A percentile compares a stretch with the other conserved stretches of the same genome.
Evolutionary conservation across 2,113 vertebrate species (phyloP).

Genomic region (Mystacornis crossleyi): DNA sequence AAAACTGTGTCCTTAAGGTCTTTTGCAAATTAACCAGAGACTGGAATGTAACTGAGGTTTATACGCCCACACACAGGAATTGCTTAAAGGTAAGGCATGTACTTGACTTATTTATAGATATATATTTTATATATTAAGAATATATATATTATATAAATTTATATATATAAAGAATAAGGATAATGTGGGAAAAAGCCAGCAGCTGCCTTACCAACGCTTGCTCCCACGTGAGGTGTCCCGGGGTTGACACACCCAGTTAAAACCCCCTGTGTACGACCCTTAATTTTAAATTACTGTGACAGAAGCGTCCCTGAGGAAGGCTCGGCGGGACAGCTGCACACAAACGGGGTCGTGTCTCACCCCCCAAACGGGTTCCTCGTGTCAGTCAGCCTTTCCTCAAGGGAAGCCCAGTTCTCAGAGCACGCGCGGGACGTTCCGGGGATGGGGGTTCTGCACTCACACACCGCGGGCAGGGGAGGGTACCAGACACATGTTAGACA

Average conservation of each 20-base stretch:
- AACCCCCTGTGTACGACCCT: not conserved
- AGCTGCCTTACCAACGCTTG: not conserved
- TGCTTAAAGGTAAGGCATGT: not conserved
- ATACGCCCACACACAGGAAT: not conserved
- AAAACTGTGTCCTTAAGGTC: not conserved
- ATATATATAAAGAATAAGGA: not conserved
- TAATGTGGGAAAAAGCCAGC: not conserved
- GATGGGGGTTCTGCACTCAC: slow-evolving; percentile 51
- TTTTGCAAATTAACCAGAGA: not conserved
- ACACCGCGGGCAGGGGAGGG: slow-evolving; percentile 58
- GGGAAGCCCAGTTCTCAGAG: slow-evolving; percentile 72
- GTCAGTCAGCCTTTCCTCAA: slow-evolving; percentile 67
- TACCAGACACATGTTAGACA: slow-evolving; percentile 74
- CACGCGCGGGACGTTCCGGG: slow-evolving; percentile 58
- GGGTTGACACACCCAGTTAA: not conserved
- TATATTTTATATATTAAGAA: too few relatives aligned
- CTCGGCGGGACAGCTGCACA: not conserved
- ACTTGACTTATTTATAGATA: not conserved
- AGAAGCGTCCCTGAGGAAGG: not conserved
- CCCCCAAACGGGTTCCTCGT: not conserved
- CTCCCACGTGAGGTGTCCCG: not conserved
- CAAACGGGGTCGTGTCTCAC: rapidly evolving
- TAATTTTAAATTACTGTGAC: not conserved
- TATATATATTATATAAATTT: too few relatives aligned
- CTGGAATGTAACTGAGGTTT: not conserved